Base-by-base conservation (phyloP, 2,888 invertebrate species). In the Ophion obscuratus region DNA sequence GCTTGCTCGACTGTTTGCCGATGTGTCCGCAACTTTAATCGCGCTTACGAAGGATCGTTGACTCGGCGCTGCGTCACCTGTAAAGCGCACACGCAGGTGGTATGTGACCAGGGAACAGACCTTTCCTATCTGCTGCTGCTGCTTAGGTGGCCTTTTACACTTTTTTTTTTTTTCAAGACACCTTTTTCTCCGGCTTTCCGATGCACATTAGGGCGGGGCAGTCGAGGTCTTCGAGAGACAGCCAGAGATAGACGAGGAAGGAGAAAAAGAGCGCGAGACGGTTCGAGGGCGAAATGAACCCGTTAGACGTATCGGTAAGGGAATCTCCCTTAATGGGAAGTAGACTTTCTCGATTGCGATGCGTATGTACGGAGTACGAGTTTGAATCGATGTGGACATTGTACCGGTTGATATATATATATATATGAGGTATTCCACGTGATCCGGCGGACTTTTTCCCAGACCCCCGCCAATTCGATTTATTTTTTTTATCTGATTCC, bases 291-390 rank as follows among this genome's bases (percentile, higher is more conserved):
- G 84, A 89, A 89, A 87, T 87, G 89, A 91, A 92, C 89, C 92
- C 92, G 92, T 92, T 92, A 92, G 87, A 88, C 90, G 90, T 90
- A 91, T 92, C 87, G 89, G 89, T 86, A 82, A 80, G 85, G 87
- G 86, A 88, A 87, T 90, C 85, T 87, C 88, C 92, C 90, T 90
- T 91, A 91, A 89, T 91, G 88, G 90, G 91, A 91, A 91, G 89
- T 88, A 80, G 87, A 84, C 85, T 85, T 85, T 87, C 78, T n/a
- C 36, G 59, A 67, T 83, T 74, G 74, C 36, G 44, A 20, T 27
- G 27, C 40, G 20, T 17, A 36, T 66, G 64, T 20, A 14, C 11
- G 71, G 64, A 11, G 27, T 11, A 31, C 10, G 53, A n/a, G 17
- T 2, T n/a, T n/a, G 24, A 20, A 27, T 40, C 36, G 53, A 2